Evolutionary conservation across 2,113 vertebrate genomes (phyloP).

Genomic region (Neomonachus schauinslandi): DNA sequence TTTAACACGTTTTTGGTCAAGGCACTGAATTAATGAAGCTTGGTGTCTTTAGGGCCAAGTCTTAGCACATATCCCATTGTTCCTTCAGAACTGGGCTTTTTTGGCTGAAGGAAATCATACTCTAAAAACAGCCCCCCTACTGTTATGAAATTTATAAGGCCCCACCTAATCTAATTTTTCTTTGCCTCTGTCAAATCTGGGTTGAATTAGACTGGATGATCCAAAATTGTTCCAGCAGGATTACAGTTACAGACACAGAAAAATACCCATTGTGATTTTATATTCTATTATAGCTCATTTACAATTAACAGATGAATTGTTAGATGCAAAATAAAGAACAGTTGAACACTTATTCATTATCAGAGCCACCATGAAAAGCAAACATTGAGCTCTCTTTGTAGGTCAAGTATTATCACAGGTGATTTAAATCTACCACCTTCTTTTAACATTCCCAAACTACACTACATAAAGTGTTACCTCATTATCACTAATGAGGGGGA

Average conservation of each 20-base stretch:
- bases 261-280: not conserved
- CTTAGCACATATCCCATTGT: not conserved
- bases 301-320: not conserved
- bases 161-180: conserved; percentile 22
- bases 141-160: conserved; percentile 33
- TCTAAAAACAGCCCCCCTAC: not conserved
- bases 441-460: not conserved
- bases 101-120: not conserved
- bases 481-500: not conserved
- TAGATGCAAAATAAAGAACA: not conserved
- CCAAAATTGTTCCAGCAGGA: not conserved
- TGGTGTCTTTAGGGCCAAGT: not conserved
- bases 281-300: not conserved
- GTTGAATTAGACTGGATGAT: conserved; percentile 32
- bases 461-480: not conserved
- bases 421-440: not conserved
- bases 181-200: conserved; percentile 50
- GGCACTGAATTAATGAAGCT: conserved; percentile 27
- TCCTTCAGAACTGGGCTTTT: not conserved
- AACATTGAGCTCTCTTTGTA: not conserved
- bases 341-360: not conserved
- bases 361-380: not conserved
- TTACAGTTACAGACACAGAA: conserved; percentile 3
- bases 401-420: not conserved
- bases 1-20: conserved; percentile 44